Percentiles rank a stretch among this genome's conserved stretches.
phyloP scores from a whole-genome alignment of 2,113 vertebrate species.

The Brachypodius melanocephalos region DNA sequence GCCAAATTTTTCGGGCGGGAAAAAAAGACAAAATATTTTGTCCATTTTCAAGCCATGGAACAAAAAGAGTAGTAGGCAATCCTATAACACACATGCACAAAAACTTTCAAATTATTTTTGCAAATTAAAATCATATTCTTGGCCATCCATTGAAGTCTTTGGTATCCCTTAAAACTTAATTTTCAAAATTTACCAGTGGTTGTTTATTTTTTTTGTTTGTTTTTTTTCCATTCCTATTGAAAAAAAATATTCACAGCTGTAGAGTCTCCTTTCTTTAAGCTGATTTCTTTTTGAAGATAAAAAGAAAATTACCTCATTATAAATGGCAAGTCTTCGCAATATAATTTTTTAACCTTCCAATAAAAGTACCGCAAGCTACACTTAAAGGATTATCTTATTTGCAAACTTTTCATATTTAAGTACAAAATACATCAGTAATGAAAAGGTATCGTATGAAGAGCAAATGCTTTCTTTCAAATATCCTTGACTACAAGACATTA shows the following conservation, averaged over 20 bases:
- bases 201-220: accelerated
- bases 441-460: background rate
- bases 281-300: background rate
- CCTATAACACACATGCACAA: background rate
- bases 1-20: accelerated
- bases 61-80: background rate
- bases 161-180: background rate
- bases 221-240: background rate
- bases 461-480: background rate
- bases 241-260: background rate
- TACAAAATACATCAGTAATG: background rate
- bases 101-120: background rate
- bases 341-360: background rate
- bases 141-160: background rate
- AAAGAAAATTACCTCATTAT: background rate
- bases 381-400: background rate
- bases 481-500: background rate
- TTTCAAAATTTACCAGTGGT: background rate
- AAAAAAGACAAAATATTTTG: background rate
- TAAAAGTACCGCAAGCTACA: background rate
- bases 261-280: background rate
- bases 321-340: background rate
- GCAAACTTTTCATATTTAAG: background rate
- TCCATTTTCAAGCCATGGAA: accelerated
- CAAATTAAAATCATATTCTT: background rate